These are phyloP conservation scores for Pachyseris speciosa DNA, from an alignment of 64 coral and sea anemone genomes.

Conservation along the genomic window DNA sequence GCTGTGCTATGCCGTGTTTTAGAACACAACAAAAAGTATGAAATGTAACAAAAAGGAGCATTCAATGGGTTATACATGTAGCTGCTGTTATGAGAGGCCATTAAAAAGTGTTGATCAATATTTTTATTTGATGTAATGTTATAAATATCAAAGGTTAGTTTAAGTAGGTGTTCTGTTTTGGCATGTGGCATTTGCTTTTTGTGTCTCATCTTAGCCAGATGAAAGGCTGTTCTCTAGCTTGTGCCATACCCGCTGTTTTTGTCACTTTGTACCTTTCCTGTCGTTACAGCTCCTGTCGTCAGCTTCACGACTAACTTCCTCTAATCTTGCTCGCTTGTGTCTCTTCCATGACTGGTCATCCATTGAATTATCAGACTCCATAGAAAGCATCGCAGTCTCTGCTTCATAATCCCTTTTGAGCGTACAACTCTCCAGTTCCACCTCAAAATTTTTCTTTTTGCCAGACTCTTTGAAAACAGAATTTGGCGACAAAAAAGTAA, in stretches of 20 bases:
- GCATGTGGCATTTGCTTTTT: too few species aligned
- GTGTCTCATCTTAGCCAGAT: too few species aligned
- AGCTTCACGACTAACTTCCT: not conserved
- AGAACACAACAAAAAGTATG: too few species aligned
- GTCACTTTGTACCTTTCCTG: not conserved
- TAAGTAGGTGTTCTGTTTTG: too few species aligned
- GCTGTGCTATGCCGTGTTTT: too few species aligned
- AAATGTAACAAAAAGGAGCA: too few species aligned
- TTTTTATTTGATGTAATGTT: too few species aligned
- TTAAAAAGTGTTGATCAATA: too few species aligned
- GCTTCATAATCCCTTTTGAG: not conserved
- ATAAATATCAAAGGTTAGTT: too few species aligned
- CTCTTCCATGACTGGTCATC: constrained; percentile 39
- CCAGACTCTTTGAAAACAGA: not conserved
- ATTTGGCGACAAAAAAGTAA: not conserved
- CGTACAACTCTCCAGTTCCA: not conserved
- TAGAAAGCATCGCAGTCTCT: not conserved
- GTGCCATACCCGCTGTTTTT: not conserved
- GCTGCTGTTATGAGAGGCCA: too few species aligned
- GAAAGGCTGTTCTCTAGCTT: too few species aligned
- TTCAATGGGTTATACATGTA: too few species aligned
- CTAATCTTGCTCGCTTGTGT: constrained; percentile 18
- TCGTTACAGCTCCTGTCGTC: not conserved
- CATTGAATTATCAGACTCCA: constrained; percentile 60
- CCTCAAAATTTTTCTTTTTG: constrained; percentile 1